Evolutionary conservation across 1,140 invertebrate genomes (phyloP).

Genomic region (Trachymyrmex septentrionalis): DNA sequence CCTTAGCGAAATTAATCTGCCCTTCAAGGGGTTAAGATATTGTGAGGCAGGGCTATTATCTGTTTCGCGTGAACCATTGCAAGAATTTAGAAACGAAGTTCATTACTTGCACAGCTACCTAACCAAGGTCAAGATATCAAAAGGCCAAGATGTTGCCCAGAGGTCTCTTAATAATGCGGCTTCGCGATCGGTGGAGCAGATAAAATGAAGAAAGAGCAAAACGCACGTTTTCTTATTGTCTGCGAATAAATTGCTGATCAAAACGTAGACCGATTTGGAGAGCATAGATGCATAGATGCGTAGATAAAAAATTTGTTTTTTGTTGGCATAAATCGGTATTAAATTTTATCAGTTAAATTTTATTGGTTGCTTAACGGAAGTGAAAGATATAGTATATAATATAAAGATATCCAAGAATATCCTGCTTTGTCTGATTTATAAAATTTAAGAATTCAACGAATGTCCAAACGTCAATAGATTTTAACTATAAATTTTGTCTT

Average conservation of each 20-base stretch:
- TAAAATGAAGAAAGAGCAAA: slow-evolving; percentile 42
- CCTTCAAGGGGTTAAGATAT: slow-evolving; percentile 40
- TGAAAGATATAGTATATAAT: neutral
- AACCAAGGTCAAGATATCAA: slow-evolving; percentile 43
- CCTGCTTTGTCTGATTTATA: neutral
- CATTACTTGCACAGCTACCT: slow-evolving; percentile 50
- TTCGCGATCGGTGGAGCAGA: slow-evolving; percentile 38
- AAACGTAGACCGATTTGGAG: neutral
- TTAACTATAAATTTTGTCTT: neutral
- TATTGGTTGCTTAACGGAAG: neutral
- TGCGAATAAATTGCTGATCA: slow-evolving; percentile 33
- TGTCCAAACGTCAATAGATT: neutral
- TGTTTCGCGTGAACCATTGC: slow-evolving; percentile 36
- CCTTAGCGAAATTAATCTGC: slow-evolving; percentile 53
- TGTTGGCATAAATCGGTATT: slow-evolving; percentile 11
- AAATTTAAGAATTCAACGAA: neutral
- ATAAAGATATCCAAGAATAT: neutral
- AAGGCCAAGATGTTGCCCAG: slow-evolving; percentile 27
- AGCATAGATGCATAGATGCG: no score
- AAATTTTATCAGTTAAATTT: slow-evolving; percentile 9
- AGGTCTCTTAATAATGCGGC: slow-evolving; percentile 47
- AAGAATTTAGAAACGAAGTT: slow-evolving; percentile 46
- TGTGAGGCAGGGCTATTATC: slow-evolving; percentile 17
- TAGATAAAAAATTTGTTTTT: neutral
- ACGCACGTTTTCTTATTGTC: slow-evolving; percentile 24